Conservation (phyloP, 2,888 invertebrate genomes). For the Eledona agricola region DNA sequence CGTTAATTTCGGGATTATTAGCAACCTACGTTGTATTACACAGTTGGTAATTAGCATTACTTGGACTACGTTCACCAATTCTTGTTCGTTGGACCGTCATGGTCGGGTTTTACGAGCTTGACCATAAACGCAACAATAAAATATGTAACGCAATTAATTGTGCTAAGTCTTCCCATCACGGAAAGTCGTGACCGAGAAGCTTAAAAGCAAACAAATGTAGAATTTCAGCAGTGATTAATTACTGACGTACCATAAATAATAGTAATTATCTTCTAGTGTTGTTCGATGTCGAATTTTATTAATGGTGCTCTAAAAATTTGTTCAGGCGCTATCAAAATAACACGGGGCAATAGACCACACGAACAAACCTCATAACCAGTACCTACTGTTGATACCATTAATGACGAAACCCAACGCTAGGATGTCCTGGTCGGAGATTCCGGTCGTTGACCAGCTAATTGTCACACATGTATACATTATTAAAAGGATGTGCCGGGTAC, state of each 20-base stretch:
- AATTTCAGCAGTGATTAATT: slow-evolving; percentile 22
- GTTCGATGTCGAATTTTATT: slow-evolving; percentile 25
- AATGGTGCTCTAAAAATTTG: slow-evolving; percentile 23
- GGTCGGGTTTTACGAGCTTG: too few species aligned
- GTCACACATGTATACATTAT: slow-evolving; percentile 28
- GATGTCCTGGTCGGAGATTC: slow-evolving; percentile 28
- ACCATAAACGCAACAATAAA: too few species aligned
- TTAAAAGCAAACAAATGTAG: slow-evolving; percentile 24
- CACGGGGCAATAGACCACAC: slow-evolving; percentile 1
- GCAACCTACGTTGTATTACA: neutral
- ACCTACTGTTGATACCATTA: slow-evolving; percentile 10
- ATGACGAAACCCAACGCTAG: slow-evolving; percentile 19
- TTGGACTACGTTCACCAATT: too few species aligned
- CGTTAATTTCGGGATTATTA: neutral
- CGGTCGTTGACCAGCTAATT: slow-evolving; percentile 42
- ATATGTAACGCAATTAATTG: too few species aligned
- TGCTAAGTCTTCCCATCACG: too few species aligned
- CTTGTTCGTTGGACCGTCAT: too few species aligned
- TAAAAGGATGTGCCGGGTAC: slow-evolving; percentile 27
- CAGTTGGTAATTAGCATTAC: too few species aligned
- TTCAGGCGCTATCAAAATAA: slow-evolving; percentile 8
- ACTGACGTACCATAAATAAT: slow-evolving; percentile 28
- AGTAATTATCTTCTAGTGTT: slow-evolving; percentile 7
- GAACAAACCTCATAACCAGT: slow-evolving; percentile 20
- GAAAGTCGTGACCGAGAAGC: too few species aligned